Conservation (phyloP, 2,888 invertebrate species). For the Machimus atricapillus region DNA sequence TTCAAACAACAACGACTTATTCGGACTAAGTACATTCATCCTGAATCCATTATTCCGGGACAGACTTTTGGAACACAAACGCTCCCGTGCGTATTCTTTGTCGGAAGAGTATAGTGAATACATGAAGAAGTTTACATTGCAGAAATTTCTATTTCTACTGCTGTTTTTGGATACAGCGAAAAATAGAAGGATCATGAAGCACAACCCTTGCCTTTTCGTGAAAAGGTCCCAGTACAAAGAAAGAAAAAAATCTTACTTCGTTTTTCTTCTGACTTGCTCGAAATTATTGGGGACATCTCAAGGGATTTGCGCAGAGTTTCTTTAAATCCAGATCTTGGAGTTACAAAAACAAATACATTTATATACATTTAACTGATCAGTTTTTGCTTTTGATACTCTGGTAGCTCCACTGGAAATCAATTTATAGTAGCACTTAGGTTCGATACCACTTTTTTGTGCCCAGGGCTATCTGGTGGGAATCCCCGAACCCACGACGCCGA, state of each 20-base stretch:
- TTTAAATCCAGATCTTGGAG: conserved; percentile 61
- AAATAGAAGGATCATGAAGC: conserved; percentile 76
- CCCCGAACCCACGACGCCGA: too few species aligned
- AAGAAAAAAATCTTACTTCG: conserved; percentile 76
- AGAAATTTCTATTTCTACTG: conserved; percentile 82
- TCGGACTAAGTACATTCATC: conserved; percentile 80
- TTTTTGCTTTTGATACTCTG: conserved; percentile 61
- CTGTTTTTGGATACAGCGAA: conserved; percentile 89
- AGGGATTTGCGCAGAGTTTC: conserved; percentile 74
- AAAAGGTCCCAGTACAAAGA: conserved; percentile 77
- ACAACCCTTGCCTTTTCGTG: conserved; percentile 89
- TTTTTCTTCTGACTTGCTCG: conserved; percentile 79
- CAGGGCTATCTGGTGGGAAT: too few species aligned
- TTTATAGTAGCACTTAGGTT: too few species aligned
- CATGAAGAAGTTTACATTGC: conserved; percentile 81
- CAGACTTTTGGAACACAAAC: conserved; percentile 69
- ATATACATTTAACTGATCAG: conserved; percentile 60
- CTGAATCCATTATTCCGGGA: conserved; percentile 79
- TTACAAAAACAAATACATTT: conserved; percentile 57
- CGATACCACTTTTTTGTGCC: too few species aligned
- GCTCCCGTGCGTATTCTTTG: conserved; percentile 64
- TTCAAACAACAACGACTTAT: conserved; percentile 80
- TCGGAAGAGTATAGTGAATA: conserved; percentile 72
- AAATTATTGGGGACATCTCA: conserved; percentile 85
- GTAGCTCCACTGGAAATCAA: conserved; percentile 56